phyloP scores from a whole-genome alignment of 2,113 vertebrate species.

The Oreochromis aureus region DNA sequence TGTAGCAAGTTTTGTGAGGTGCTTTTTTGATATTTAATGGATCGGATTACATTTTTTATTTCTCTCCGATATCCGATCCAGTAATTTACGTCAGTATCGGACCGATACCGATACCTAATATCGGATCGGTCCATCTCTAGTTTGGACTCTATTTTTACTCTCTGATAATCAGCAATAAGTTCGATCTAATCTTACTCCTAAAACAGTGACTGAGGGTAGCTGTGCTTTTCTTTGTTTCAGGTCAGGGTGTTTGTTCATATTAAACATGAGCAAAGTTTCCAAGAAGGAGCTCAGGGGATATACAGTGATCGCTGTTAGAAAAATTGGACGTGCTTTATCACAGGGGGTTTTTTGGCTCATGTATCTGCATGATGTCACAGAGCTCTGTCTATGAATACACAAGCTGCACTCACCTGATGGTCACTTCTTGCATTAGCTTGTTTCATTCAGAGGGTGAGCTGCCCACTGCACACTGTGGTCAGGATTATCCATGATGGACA shows the following conservation, averaged over 20 bases:
- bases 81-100: too few relatives aligned
- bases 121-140: too few relatives aligned
- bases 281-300: neutral
- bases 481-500: neutral
- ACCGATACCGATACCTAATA: too few relatives aligned
- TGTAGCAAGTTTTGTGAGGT: too few relatives aligned
- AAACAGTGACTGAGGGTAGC: neutral
- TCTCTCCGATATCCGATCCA: too few relatives aligned
- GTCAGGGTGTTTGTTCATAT: neutral
- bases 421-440: neutral
- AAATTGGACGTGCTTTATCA: neutral
- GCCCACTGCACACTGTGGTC: neutral
- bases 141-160: neutral
- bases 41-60: too few relatives aligned
- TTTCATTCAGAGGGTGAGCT: neutral
- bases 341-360: neutral
- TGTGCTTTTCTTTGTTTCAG: neutral
- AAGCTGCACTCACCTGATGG: neutral
- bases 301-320: neutral
- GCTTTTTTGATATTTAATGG: too few relatives aligned
- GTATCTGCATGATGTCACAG: neutral
- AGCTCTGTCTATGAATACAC: fast-evolving
- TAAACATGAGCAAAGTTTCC: neutral
- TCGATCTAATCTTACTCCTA: neutral
- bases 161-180: neutral